A percentile compares a stretch with the other conserved stretches of the same genome.
Conservation (phyloP, 1,140 invertebrate genomes). For the Ceratina calcarata region DNA sequence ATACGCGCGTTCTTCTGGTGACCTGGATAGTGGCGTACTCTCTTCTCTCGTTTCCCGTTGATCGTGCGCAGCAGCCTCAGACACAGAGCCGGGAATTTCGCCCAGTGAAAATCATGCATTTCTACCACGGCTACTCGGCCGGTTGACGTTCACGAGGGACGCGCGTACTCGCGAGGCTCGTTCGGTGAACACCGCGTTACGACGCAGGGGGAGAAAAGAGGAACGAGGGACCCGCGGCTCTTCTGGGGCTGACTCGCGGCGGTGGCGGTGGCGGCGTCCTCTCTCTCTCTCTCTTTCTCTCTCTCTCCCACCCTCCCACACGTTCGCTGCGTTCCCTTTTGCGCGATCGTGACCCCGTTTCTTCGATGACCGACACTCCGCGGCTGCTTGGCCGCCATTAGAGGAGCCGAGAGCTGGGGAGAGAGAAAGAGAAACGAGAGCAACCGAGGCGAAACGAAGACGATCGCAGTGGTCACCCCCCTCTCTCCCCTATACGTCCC, state of each 20-base stretch:
- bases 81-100: slow-evolving; percentile 27
- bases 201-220: no score
- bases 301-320: slow-evolving; percentile 5
- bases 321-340: slow-evolving; percentile 74
- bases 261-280: background rate
- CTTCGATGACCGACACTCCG: slow-evolving; percentile 75
- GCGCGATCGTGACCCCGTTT: slow-evolving; percentile 78
- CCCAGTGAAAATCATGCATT: slow-evolving; percentile 51
- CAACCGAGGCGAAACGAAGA: slow-evolving; percentile 41
- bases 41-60: slow-evolving; percentile 10
- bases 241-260: background rate
- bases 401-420: slow-evolving; percentile 41
- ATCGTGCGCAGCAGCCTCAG: slow-evolving; percentile 45
- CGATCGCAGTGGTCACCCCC: slow-evolving; percentile 18
- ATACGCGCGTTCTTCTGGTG: slow-evolving; percentile 1
- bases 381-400: slow-evolving; percentile 68
- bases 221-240: background rate
- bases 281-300: slow-evolving; percentile 33
- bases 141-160: slow-evolving; percentile 54
- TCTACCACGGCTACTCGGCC: slow-evolving; percentile 44
- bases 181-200: no score
- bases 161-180: no score
- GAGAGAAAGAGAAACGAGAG: slow-evolving; percentile 45
- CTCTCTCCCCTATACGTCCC: background rate
- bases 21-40: background rate